Base-by-base conservation (phyloP, 1,140 invertebrate species). In the Oryzaephilus surinamensis region DNA sequence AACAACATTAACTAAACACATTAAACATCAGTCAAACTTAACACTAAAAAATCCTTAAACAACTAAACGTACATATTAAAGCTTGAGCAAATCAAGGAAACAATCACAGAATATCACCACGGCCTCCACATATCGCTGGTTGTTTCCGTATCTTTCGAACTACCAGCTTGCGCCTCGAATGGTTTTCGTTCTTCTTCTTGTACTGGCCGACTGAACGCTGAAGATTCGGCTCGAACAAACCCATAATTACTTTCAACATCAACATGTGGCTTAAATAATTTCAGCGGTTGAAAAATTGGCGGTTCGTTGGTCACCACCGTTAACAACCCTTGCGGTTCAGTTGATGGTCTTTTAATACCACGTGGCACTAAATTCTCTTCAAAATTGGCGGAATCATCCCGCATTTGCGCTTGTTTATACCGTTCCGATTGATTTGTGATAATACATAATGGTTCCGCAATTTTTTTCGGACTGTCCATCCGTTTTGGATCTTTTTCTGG, bases 391-490 rank as follows among this genome's bases (percentile, higher is more conserved):
- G 48, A 49, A 4, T 61, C 57, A 12, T 52, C 50, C 8, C 46
- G 32, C 20, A 48, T 46, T 34, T 60, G 57, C 4, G 59, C 59
- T 32, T 53, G 55, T 42, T 49, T 55, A 20, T 48, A 58, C 6
- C 59, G 28, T 35, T 61, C 59, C 2, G 37, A 44, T 32, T 54
- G 53, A 38, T 61, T 61, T 2, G 59, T 61, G n/a, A 61, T 61
- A 17, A 60, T 48, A 38, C 54, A 55, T 5, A 61, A 32, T 4
- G 59, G 55, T 38, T 61, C 59, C 0, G 39, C 45, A 14, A 45
- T 27, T 38, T 50, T 53, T 16, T 43, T 51, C 15, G 50, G 27
- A 43, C 23, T 34, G 23, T 42, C 29, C 19, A 20, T 24, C 13
- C 39, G 44, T 17, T 38, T 41, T n/a, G n/a, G n/a, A 18, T 46